Evolutionary conservation across 2,888 invertebrate genomes (phyloP).

Genomic region (Koerneria pararmatus): DNA sequence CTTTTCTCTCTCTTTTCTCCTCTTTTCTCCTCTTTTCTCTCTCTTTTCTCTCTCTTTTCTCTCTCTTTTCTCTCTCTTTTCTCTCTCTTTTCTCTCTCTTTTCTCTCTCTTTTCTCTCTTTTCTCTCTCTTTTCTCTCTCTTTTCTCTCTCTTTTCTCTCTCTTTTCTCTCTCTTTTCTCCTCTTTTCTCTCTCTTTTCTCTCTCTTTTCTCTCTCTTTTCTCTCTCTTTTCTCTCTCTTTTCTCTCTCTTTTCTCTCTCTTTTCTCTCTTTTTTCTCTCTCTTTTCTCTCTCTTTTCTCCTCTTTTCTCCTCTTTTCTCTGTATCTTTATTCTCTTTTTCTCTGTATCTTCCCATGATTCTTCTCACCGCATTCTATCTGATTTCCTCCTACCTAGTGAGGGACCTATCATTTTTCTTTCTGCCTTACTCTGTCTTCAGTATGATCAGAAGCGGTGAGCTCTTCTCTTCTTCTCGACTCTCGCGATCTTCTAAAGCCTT

Average conservation of each 20-base stretch:
- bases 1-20: neutral
- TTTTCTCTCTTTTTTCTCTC: neutral
- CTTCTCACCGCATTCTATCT: too few relatives aligned
- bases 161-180: neutral
- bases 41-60: neutral
- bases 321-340: too few relatives aligned
- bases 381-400: too few relatives aligned
- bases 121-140: neutral
- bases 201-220: neutral
- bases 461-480: too few relatives aligned
- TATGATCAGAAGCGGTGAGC: too few relatives aligned
- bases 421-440: too few relatives aligned
- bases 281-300: neutral
- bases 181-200: neutral
- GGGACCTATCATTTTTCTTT: too few relatives aligned
- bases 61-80: neutral
- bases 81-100: neutral
- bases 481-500: too few relatives aligned
- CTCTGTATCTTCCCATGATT: too few relatives aligned
- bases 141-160: neutral
- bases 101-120: neutral
- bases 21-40: neutral
- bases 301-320: neutral
- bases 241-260: neutral
- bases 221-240: neutral